These are phyloP conservation scores for Tenthredo amoena DNA, from an alignment of 2,888 invertebrate species.

Conservation along the genomic window DNA sequence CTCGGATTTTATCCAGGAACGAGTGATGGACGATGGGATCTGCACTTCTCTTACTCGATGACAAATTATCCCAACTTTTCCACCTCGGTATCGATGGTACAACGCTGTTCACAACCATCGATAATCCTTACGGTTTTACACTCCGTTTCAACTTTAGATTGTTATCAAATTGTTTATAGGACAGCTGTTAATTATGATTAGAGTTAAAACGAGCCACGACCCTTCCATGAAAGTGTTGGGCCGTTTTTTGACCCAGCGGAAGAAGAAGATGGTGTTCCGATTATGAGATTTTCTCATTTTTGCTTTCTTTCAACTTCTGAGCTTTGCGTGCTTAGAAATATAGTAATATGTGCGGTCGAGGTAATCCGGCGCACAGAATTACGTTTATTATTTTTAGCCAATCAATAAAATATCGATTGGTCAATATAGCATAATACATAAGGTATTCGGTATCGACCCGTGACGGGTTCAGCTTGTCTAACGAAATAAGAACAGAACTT, in stretches of 20 bases:
- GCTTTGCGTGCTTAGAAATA: not conserved
- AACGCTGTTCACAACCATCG: not conserved
- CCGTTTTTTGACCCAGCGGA: not conserved
- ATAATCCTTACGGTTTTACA: not conserved
- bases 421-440: constrained; percentile 34
- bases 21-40: constrained; percentile 17
- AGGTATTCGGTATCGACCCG: constrained; percentile 38
- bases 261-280: not conserved
- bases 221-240: not conserved
- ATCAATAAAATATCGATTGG: constrained; percentile 65
- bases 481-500: constrained; percentile 11
- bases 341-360: not conserved
- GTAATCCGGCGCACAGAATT: not conserved
- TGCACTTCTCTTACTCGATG: not conserved
- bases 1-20: not conserved
- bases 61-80: not conserved
- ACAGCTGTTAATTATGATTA: not conserved
- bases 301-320: not conserved
- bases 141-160: not conserved
- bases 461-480: not conserved
- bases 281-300: not conserved
- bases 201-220: not conserved
- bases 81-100: not conserved
- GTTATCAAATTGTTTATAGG: not conserved
- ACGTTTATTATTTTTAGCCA: constrained; percentile 64